Evolutionary conservation across 2,113 vertebrate species (phyloP).

Genomic region (Cinclus mexicanus): DNA sequence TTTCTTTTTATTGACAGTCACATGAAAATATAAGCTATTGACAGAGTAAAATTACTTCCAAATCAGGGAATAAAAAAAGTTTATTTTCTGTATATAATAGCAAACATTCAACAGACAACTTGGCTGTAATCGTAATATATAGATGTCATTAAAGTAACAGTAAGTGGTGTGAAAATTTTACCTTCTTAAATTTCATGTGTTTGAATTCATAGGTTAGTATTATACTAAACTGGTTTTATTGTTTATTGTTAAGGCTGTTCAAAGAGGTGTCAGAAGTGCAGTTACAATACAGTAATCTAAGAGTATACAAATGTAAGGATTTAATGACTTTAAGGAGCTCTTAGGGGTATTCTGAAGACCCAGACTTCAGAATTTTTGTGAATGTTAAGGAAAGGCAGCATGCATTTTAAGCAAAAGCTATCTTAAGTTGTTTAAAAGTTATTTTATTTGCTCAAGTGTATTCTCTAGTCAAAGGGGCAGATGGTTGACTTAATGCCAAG

Average conservation of each 20-base stretch:
- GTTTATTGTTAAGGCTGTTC: background rate
- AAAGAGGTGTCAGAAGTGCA: background rate
- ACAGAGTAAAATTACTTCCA: background rate
- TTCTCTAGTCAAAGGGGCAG: background rate
- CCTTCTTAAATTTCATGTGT: background rate
- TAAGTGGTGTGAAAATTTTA: background rate
- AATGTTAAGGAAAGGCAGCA: background rate
- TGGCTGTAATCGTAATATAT: background rate
- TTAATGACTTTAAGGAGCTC: background rate
- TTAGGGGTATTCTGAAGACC: background rate
- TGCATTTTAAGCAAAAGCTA: background rate
- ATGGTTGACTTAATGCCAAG: too few species aligned
- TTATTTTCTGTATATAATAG: background rate
- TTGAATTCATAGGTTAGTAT: background rate
- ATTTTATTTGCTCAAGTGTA: background rate
- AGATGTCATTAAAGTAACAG: background rate
- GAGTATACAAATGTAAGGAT: background rate
- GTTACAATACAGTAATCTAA: background rate
- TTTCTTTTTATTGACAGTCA: background rate
- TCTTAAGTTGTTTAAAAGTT: background rate
- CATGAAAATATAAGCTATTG: background rate
- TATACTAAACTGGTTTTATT: background rate
- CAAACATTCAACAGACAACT: background rate
- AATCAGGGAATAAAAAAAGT: background rate
- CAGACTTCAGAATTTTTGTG: background rate